Evolutionary conservation across 2,888 invertebrate genomes (phyloP), one percentile per base, ranked within the genome.

Genomic region (Xylota segnis): DNA sequence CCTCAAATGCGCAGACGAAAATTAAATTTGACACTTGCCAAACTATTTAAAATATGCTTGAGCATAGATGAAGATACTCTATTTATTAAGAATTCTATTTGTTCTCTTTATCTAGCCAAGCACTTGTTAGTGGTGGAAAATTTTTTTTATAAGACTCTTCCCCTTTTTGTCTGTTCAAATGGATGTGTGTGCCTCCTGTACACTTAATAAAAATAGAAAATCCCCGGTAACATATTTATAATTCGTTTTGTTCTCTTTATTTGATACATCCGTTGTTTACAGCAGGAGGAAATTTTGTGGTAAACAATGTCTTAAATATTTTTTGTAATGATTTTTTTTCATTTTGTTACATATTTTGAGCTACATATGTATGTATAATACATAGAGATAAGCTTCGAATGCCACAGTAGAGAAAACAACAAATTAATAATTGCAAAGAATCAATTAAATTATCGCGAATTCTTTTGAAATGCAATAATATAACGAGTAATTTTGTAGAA

Each of bases 171-270:
- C 1, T 37, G 37, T 68, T 82, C 14, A 18, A 37, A 65, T 61
- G 45, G 34, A 72, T 77, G 74, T 68, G 61, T 76, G 54, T 34
- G 45, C 52, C 45, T 40, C 12, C 54, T 66, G 68, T 70, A 56
- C 32, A 76, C 68, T 82, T 45, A 70, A 82, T 82, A 82, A 82
- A 76, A 82, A 82, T 82, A 82, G 82, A 76, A 82, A 82, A 76
- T 63, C 76, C 82, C 82, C 50, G 76, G 63, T 70, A 75, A 43
- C 29, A 68, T 54, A 37, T 47, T 50, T 47, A 40, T 81, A 81
- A 54, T 68, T 54, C 37, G 54, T 68, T 81, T 61, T 54, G 29
- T 54, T 68, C 32, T 61, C 54, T 68, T 59, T 16, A 68, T 59
- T 23, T 75, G 65, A 68, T 63, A 23, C 56, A 68, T 68, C 59